Conservation (phyloP, 2,113 vertebrate genomes). For the Barnardius zonarius region DNA sequence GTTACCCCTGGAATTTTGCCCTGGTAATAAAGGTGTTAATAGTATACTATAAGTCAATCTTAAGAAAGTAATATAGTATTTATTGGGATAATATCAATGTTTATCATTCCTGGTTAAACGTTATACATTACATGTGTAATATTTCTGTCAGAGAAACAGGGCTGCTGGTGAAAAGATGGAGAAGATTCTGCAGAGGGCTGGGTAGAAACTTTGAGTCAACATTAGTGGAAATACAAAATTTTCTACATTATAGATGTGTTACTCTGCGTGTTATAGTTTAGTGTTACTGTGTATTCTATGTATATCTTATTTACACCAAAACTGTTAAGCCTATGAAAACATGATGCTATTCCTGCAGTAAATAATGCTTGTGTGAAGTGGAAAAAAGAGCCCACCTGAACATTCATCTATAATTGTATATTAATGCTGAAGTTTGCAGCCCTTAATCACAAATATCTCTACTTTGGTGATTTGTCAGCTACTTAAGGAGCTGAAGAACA, state of each 20-base stretch:
- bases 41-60: constrained; percentile 3
- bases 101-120: background rate
- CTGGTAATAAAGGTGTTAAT: constrained; percentile 38
- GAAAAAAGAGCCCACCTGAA: background rate
- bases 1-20: constrained; percentile 25
- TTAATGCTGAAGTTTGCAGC: background rate
- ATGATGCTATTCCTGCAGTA: background rate
- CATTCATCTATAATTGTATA: background rate
- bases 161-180: background rate
- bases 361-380: background rate
- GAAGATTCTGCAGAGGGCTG: background rate
- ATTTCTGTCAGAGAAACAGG: background rate
- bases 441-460: background rate
- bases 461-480: background rate
- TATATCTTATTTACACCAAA: background rate
- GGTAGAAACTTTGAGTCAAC: background rate
- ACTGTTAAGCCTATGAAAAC: background rate
- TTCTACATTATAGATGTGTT: background rate
- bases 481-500: background rate
- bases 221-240: background rate
- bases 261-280: background rate
- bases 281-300: background rate
- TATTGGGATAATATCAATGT: constrained; percentile 6
- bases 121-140: background rate
- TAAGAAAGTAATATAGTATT: constrained; percentile 20